Evolutionary conservation across 2,888 invertebrate genomes (phyloP).

Genomic region (Lobophora halterata): DNA sequence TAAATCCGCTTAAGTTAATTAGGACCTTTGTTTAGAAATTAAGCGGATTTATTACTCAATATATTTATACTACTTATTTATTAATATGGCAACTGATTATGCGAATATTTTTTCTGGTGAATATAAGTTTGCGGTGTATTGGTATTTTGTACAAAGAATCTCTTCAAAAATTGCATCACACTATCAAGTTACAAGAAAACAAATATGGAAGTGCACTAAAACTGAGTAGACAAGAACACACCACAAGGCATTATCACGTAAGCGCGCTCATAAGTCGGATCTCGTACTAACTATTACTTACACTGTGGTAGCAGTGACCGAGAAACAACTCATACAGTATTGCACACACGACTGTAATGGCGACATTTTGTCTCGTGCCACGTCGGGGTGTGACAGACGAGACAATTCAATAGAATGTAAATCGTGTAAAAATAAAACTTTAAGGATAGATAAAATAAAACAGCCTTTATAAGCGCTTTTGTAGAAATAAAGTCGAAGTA

Average conservation of each 20-base stretch:
- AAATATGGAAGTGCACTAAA: slow-evolving; percentile 25
- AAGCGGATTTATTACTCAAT: too few species aligned
- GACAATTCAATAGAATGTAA: neutral
- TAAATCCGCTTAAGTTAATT: too few species aligned
- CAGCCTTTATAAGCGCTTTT: too few species aligned
- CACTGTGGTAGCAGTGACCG: slow-evolving; percentile 23
- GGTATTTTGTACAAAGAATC: neutral
- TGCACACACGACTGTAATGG: slow-evolving; percentile 31
- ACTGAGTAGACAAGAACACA: slow-evolving; percentile 27
- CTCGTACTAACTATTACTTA: slow-evolving; percentile 9
- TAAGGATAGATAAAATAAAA: too few species aligned
- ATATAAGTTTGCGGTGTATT: too few species aligned
- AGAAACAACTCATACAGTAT: slow-evolving; percentile 31
- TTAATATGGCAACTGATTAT: too few species aligned
- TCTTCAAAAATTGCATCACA: slow-evolving; percentile 10
- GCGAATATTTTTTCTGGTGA: too few species aligned
- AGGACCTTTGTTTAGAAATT: too few species aligned
- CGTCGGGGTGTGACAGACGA: slow-evolving; percentile 19
- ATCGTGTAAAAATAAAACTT: neutral
- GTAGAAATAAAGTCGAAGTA: too few species aligned
- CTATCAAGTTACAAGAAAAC: slow-evolving; percentile 21
- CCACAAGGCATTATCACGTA: slow-evolving; percentile 25
- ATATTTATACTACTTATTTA: too few species aligned
- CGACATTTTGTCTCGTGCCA: slow-evolving; percentile 35
- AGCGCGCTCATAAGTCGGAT: slow-evolving; percentile 25